These are phyloP conservation scores for Oreochromis grahami DNA, from an alignment of 2,797 vertebrate species.

Conservation along the genomic window DNA sequence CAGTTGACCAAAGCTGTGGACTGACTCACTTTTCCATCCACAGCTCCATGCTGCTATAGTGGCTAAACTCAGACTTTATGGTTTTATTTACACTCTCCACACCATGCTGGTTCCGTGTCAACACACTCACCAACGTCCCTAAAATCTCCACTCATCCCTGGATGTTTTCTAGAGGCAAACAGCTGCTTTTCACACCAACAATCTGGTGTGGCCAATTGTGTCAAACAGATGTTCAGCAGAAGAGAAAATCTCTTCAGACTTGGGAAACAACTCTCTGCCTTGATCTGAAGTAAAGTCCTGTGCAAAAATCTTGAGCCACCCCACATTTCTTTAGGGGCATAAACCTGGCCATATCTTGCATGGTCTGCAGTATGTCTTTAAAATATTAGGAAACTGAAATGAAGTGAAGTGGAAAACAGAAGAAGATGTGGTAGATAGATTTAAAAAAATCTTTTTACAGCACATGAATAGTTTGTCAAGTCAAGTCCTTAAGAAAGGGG, in stretches of 20 bases:
- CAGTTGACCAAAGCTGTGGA: background rate
- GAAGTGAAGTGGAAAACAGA: background rate
- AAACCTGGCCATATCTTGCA: background rate
- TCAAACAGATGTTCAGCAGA: slow-evolving; percentile 56
- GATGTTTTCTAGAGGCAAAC: slow-evolving; percentile 57
- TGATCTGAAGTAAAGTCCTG: background rate
- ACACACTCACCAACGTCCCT: background rate
- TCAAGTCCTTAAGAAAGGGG: background rate
- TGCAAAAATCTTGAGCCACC: background rate
- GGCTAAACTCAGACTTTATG: background rate
- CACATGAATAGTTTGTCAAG: background rate
- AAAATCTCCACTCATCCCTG: background rate
- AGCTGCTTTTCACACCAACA: slow-evolving; percentile 51
- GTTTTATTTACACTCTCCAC: background rate
- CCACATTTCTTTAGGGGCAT: background rate
- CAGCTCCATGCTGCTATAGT: background rate
- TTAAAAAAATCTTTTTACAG: background rate
- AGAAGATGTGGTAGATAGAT: background rate
- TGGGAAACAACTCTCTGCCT: background rate
- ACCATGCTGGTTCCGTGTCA: background rate
- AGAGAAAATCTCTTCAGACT: background rate
- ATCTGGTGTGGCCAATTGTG: background rate
- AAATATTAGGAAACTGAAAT: rapidly evolving
- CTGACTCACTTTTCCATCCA: background rate
- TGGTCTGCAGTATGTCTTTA: background rate